Percentiles rank a stretch among this genome's conserved stretches.
These are phyloP conservation scores for Aviceda subcristata DNA, from an alignment of 2,113 vertebrate species.

Conservation along the genomic window DNA sequence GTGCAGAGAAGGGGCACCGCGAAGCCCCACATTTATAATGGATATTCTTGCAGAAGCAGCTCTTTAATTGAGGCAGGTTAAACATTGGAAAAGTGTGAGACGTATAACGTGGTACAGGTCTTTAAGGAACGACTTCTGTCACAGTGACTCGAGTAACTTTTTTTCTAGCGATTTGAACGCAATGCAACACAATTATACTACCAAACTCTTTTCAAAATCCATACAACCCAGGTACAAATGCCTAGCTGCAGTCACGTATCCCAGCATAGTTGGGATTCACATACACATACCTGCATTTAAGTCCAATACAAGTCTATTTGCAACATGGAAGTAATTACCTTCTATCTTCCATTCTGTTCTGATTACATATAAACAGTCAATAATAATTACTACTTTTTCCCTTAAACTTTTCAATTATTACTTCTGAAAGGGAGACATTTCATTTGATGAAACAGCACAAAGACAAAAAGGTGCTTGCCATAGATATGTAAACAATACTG, in stretches of 20 bases:
- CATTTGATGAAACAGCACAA: neutral
- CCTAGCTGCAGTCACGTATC: neutral
- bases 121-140: neutral
- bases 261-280: neutral
- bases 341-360: neutral
- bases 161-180: neutral
- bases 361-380: neutral
- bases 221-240: neutral
- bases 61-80: neutral
- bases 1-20: neutral
- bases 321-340: neutral
- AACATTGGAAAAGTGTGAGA: neutral
- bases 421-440: neutral
- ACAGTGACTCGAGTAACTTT: neutral
- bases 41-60: neutral
- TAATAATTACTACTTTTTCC: neutral
- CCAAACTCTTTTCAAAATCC: neutral
- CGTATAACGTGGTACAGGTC: accelerated
- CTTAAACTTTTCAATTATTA: neutral
- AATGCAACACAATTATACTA: neutral
- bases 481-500: neutral
- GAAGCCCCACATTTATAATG: neutral
- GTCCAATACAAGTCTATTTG: neutral
- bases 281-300: neutral
- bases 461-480: neutral